Evolutionary conservation across 2,113 vertebrate genomes (phyloP).

Genomic region (Gobiocypris rarus): DNA sequence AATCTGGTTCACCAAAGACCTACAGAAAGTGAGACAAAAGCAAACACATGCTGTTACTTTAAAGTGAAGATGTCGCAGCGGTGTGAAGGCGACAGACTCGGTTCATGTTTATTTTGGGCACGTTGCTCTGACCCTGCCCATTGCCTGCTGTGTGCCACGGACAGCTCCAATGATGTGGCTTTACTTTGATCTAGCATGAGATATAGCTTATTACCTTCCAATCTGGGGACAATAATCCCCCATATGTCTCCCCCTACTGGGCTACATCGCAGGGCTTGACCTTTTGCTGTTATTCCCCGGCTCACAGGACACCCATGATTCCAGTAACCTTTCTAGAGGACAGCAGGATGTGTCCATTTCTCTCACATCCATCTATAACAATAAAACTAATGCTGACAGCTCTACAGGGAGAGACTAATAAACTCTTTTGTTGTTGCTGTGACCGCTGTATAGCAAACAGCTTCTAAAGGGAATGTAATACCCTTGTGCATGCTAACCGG

Average conservation of each 20-base stretch:
- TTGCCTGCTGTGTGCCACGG: conserved; percentile 41
- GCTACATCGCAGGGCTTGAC: conserved; percentile 56
- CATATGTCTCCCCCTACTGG: conserved; percentile 46
- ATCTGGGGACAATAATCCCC: conserved; percentile 38
- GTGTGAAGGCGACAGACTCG: background rate
- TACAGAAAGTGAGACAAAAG: conserved; percentile 19
- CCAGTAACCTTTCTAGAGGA: conserved; percentile 20
- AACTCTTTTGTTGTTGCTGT: conserved; percentile 69
- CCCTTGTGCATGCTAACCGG: conserved; percentile 20
- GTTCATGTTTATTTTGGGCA: conserved; percentile 39
- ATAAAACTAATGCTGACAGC: conserved; percentile 57
- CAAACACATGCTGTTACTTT: conserved; percentile 27
- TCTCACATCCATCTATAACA: conserved; percentile 57
- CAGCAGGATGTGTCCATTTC: conserved; percentile 56
- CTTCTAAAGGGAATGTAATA: conserved; percentile 62
- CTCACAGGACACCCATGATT: conserved; percentile 61
- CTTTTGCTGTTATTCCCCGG: conserved; percentile 53
- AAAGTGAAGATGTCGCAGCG: conserved; percentile 19
- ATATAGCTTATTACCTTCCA: conserved; percentile 32
- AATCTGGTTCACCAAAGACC: conserved; percentile 12
- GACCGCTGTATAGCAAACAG: conserved; percentile 60
- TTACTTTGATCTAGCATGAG: conserved; percentile 44
- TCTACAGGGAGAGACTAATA: conserved; percentile 68
- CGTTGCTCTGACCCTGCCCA: conserved; percentile 28
- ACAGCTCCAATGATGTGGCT: conserved; percentile 31